Evolutionary conservation across 2,888 invertebrate species (phyloP), one percentile per base, ranked within the genome.

Genomic region (Polydrusus pterygomalis): DNA sequence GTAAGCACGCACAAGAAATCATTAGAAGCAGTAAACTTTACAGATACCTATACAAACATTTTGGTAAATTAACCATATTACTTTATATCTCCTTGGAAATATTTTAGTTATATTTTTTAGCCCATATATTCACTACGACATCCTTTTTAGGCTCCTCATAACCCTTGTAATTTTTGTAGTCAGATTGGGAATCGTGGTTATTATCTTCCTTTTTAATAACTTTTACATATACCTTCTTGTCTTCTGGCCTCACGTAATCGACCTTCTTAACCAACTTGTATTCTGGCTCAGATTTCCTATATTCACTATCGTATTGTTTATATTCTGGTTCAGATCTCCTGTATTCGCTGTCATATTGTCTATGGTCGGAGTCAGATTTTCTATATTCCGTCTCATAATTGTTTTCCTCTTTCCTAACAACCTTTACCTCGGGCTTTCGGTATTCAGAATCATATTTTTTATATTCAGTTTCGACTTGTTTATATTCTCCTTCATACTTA

Each of bases 141-240:
- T 49, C 49, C 15, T 70, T 43, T 30, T 56, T 49, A 10, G 63
- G 63, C 20, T 43, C 63, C 18, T 63, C 20, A 11, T 43, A 20
- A 2, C 20, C 30, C 18, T 45, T 62, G 17, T 43, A 2, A 13
- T 40, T 40, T 9, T 40, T 40, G 13, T 60, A 34, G 0, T 47
- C 45, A 25, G 20, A n/a, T 34, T 63, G n/a, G n/a, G 18, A 11
- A 11, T 38, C 18, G 18, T 60, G 6, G 0, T 18, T 9, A 43
- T 15, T 18, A 11, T 63, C 43, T 30, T 63, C 30, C 43, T 60
- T 8, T 11, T 47, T 47, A 2, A 43, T 2, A 18, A 38, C 18
- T 45, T 63, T 63, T 25, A 63, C 45, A 5, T 43, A 58, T 13
- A 15, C 34, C 15, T 58, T 58, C 34, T 38, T 25, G 3, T 58